Base-by-base conservation (phyloP, 2,113 vertebrate species). In the Xyrauchen texanus region DNA sequence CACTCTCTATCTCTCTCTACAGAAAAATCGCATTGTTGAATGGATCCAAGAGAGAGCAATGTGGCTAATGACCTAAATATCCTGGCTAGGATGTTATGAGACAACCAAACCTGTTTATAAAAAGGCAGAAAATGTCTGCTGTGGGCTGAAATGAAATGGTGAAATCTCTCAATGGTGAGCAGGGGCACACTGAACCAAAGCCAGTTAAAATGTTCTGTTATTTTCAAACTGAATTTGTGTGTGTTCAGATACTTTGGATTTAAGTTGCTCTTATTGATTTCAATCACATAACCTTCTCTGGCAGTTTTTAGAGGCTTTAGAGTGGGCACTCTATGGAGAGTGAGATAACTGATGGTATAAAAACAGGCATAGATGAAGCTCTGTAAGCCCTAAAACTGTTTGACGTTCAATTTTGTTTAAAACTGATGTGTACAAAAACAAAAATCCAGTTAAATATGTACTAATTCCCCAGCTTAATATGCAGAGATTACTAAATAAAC, bases 11-110 rank as follows among this genome's bases (percentile, higher is more conserved):
- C 11, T 8, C 68, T 78, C 46, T 44, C 45, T 74, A 13, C 46
- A 51, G 64, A 69, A 60, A 81, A 83, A 77, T 77, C 74, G 69
- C 65, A 66, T 64, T 64, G 44, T 62, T 81, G 68, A 81, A 78
- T 80, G 79, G 74, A 81, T 78, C 82, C 77, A 80, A 75, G 82
- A 55, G 47, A 74, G 52, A 64, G 69, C 75, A 84, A 81, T 77
- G 76, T 69, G 75, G 76, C 70, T 81, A 84, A 81, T 81, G 79
- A 72, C 75, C 64, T 78, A 75, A 75, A 78, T 68, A 70, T 63
- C 68, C 74, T 77, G 55, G 73, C 53, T 9, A 46, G 69, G 65
- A 74, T 21, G 64, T 74, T 80, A 83, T 72, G 68, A 80, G 82
- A 74, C 79, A 34, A 47, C 65, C 69, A 44, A 66, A 81, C 66